These are phyloP conservation scores for Mellivora capensis DNA, from an alignment of 2,113 vertebrate genomes.

Conservation along the genomic window DNA sequence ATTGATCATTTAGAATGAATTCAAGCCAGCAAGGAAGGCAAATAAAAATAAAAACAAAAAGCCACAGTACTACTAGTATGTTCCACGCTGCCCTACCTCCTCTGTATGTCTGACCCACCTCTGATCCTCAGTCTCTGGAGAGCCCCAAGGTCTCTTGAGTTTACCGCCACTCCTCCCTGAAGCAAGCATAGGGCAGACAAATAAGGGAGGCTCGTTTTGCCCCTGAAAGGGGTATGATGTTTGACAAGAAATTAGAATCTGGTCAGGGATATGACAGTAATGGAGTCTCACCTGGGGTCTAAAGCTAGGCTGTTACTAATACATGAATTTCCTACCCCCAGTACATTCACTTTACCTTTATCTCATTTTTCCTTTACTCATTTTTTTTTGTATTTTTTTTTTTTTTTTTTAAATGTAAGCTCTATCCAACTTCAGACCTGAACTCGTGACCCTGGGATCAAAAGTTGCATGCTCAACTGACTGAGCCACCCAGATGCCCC, in stretches of 20 bases:
- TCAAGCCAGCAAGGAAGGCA: background rate
- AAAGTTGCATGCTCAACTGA: background rate
- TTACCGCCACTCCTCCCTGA: background rate
- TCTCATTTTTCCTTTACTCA: background rate
- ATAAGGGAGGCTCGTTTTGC: background rate
- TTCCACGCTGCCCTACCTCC: background rate
- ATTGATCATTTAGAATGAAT: background rate
- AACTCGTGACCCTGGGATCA: background rate
- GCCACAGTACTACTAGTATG: background rate
- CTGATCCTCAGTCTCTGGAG: background rate
- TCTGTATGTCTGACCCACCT: background rate
- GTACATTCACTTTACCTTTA: background rate
- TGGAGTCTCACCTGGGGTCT: background rate
- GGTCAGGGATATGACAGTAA: background rate
- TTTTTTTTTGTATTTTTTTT: background rate
- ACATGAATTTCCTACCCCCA: background rate
- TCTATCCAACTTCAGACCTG: background rate
- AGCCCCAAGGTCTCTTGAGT: background rate
- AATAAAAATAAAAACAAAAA: slow-evolving; percentile 20
- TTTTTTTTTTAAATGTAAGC: background rate
- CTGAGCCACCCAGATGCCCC: background rate
- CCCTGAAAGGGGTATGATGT: background rate
- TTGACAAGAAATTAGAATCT: background rate
- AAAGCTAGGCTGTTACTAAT: background rate
- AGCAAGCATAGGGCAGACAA: background rate